These are phyloP conservation scores for Leptocoma aspasia DNA, from an alignment of 2,113 vertebrate genomes.

Conservation along the genomic window DNA sequence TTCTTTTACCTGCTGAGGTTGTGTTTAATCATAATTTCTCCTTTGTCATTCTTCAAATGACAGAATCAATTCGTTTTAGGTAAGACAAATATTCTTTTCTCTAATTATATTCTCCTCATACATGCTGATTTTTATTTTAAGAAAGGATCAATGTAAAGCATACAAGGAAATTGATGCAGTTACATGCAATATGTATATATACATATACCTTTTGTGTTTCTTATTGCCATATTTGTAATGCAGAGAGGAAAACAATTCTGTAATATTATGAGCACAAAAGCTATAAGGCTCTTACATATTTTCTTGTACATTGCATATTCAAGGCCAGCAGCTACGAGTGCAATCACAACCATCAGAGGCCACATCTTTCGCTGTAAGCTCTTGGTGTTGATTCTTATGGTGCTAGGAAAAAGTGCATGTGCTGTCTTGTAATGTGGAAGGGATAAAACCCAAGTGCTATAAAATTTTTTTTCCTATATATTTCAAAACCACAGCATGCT, in stretches of 20 bases:
- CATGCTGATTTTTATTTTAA: not conserved
- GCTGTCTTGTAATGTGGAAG: not conserved
- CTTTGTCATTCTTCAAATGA: not conserved
- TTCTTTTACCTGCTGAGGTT: not conserved
- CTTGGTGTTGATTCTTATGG: not conserved
- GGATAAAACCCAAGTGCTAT: not conserved
- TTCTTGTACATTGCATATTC: not conserved
- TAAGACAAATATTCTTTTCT: not conserved
- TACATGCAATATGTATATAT: not conserved
- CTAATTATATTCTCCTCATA: not conserved
- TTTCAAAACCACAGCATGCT: not conserved
- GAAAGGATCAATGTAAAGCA: not conserved
- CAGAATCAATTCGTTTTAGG: not conserved
- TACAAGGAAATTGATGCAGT: not conserved
- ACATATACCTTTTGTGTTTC: not conserved
- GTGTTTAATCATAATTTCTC: not conserved
- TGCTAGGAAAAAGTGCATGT: not conserved
- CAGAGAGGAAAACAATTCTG: not conserved
- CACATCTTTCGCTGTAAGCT: not conserved
- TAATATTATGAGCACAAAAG: not conserved
- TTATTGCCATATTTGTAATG: not conserved
- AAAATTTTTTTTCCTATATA: not conserved
- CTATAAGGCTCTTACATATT: not conserved
- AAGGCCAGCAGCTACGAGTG: not conserved
- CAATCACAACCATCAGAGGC: not conserved